phyloP scores from a whole-genome alignment of 2,888 invertebrate species.

The Podabrus alpinus region DNA sequence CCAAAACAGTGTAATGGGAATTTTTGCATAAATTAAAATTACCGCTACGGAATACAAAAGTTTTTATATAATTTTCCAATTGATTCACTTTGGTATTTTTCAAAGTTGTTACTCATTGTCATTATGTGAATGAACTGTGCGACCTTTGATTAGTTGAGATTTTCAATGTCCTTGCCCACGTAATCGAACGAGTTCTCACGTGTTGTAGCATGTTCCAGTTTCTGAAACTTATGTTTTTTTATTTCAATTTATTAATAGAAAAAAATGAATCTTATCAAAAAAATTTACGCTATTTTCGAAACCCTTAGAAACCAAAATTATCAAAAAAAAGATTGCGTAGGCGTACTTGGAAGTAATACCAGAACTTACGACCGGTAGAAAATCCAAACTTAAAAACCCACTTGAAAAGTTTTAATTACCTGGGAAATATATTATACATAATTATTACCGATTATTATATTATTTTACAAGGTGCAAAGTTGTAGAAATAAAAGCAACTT shows the following conservation, averaged over 20 bases:
- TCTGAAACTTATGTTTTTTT: background rate
- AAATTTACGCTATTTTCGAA: background rate
- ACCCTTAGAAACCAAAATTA: background rate
- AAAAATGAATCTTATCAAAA: background rate
- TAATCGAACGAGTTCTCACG: background rate
- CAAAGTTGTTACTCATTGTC: background rate
- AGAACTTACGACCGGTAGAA: background rate
- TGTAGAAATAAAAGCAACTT: background rate
- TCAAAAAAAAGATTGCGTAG: background rate
- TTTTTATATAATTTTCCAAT: background rate
- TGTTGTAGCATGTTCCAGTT: background rate
- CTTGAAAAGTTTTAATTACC: background rate
- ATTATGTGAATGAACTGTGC: background rate
- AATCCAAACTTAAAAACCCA: background rate
- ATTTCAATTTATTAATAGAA: background rate
- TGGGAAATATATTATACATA: background rate
- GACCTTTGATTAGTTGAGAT: background rate
- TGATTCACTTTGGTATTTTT: background rate
- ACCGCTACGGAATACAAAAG: background rate
- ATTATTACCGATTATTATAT: too few relatives aligned
- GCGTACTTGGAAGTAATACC: background rate
- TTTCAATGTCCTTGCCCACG: background rate
- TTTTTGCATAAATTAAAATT: background rate
- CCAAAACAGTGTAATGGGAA: background rate
- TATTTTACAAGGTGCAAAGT: background rate